A percentile compares a stretch with the other conserved stretches of the same genome.
Evolutionary conservation across 2,113 vertebrate genomes (phyloP).

Genomic region (Gulo gulo): DNA sequence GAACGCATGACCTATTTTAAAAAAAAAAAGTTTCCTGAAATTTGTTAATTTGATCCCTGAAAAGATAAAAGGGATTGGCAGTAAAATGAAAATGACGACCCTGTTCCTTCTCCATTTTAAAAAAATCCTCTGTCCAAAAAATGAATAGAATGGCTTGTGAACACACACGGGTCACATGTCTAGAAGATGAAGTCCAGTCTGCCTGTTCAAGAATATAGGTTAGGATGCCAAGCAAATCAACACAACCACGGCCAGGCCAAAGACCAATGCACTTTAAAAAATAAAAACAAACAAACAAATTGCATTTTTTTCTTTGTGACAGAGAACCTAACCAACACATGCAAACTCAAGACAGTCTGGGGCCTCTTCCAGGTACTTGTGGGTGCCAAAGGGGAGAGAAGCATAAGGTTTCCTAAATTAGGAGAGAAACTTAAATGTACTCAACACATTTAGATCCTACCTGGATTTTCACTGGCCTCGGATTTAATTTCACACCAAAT

Average conservation of each 20-base stretch:
- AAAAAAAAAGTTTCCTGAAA: slow-evolving; percentile 84
- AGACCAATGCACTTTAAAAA: neutral
- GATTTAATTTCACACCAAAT: slow-evolving; percentile 81
- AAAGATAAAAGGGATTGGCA: slow-evolving; percentile 82
- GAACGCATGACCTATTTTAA: slow-evolving; percentile 79
- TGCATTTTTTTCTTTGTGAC: neutral
- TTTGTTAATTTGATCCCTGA: slow-evolving; percentile 85
- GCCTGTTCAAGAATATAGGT: slow-evolving; percentile 82
- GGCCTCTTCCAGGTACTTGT: neutral
- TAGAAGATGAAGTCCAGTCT: slow-evolving; percentile 70
- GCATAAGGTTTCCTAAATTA: neutral
- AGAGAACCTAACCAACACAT: neutral
- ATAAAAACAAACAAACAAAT: neutral
- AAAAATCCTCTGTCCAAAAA: slow-evolving; percentile 62
- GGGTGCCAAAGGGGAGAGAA: neutral
- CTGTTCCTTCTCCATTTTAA: slow-evolving; percentile 46
- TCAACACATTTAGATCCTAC: slow-evolving; percentile 51
- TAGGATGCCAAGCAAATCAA: slow-evolving; percentile 79
- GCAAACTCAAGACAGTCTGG: neutral
- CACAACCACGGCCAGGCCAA: slow-evolving; percentile 57
- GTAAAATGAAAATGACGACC: slow-evolving; percentile 77
- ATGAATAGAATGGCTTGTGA: slow-evolving; percentile 76
- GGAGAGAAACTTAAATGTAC: neutral
- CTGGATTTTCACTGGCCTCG: slow-evolving; percentile 64
- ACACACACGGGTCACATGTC: slow-evolving; percentile 73